Conservation (phyloP, 2,888 invertebrate genomes). For the Microplitis manilae region DNA sequence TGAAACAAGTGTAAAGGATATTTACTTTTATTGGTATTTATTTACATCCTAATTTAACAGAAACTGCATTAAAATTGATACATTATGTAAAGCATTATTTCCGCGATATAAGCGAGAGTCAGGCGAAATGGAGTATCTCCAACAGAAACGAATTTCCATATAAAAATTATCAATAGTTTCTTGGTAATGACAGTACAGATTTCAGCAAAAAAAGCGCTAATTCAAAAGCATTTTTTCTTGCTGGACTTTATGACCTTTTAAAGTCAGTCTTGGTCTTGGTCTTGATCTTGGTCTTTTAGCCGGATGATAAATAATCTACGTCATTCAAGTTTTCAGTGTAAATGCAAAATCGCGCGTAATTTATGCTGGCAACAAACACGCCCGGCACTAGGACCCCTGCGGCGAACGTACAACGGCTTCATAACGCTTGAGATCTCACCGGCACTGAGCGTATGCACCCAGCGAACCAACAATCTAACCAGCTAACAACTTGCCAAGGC, state of each 20-base stretch:
- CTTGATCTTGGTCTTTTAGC: slow-evolving; percentile 19
- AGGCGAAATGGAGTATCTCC: too few relatives aligned
- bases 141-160: too few relatives aligned
- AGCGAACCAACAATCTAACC: slow-evolving; percentile 13
- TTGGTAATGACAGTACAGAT: too few relatives aligned
- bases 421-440: slow-evolving; percentile 59
- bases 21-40: not conserved
- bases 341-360: slow-evolving; percentile 67
- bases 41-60: slow-evolving; percentile 5
- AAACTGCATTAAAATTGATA: slow-evolving; percentile 3
- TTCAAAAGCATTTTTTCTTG: too few relatives aligned
- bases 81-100: too few relatives aligned
- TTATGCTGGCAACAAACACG: slow-evolving; percentile 68
- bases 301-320: slow-evolving; percentile 51
- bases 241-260: too few relatives aligned
- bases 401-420: slow-evolving; percentile 68
- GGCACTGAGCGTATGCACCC: slow-evolving; percentile 33
- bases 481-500: slow-evolving; percentile 5
- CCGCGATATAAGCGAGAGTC: too few relatives aligned
- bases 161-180: too few relatives aligned
- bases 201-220: too few relatives aligned
- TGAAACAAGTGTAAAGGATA: not conserved
- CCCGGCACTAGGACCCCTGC: slow-evolving; percentile 65
- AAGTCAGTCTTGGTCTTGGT: not conserved
- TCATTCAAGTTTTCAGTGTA: slow-evolving; percentile 65